These are phyloP conservation scores for Lasioglossum figueresi DNA, from an alignment of 2,888 invertebrate species.

Conservation along the genomic window DNA sequence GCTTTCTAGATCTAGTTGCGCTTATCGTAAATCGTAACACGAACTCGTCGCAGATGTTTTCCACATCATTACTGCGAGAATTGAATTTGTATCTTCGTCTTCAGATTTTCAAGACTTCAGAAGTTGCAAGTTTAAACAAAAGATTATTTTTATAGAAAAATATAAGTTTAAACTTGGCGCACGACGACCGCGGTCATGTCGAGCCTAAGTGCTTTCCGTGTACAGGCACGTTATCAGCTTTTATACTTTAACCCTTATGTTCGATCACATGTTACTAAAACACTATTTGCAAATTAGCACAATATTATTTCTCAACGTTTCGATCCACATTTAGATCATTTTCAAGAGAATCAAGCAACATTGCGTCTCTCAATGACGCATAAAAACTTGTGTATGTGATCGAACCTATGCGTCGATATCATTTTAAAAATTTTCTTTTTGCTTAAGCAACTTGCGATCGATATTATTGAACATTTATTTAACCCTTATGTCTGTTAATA, in stretches of 20 bases:
- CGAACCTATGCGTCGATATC: too few relatives aligned
- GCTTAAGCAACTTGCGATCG: too few relatives aligned
- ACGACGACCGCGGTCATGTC: not conserved
- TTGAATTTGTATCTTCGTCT: not conserved
- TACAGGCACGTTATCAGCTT: not conserved
- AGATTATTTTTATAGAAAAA: not conserved
- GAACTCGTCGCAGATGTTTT: not conserved
- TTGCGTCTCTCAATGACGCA: too few relatives aligned
- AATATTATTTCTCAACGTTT: too few relatives aligned
- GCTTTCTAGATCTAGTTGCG: not conserved
- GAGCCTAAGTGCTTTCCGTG: slow-evolving; percentile 1
- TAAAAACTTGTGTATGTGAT: too few relatives aligned
- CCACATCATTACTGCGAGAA: not conserved
- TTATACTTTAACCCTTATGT: not conserved
- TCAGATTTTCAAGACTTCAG: not conserved
- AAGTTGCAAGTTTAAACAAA: not conserved
- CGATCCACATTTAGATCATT: too few relatives aligned
- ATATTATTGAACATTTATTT: too few relatives aligned
- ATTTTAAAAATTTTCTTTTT: too few relatives aligned
- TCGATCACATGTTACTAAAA: too few relatives aligned
- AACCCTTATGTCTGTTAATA: not conserved
- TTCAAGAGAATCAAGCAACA: too few relatives aligned
- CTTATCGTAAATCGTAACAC: not conserved
- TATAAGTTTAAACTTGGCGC: not conserved
- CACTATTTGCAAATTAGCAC: too few relatives aligned